A percentile compares a stretch with the other conserved stretches of the same genome.
phyloP scores from a whole-genome alignment of 2,113 vertebrate genomes.

The Taxidea taxus region DNA sequence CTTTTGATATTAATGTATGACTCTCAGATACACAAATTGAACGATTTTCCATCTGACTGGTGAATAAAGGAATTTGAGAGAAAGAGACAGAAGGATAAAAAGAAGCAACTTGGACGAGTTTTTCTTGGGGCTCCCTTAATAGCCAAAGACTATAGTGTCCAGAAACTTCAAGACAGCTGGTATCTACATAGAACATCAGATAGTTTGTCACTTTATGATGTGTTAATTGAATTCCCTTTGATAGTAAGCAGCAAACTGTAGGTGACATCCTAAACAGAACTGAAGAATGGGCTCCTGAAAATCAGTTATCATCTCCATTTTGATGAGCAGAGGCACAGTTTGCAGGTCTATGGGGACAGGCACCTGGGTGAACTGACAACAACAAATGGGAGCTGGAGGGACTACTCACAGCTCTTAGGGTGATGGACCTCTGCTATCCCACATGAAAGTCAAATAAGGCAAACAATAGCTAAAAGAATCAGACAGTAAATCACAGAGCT shows the following conservation, averaged over 20 bases:
- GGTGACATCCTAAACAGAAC: constrained; percentile 80
- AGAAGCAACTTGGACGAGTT: neutral
- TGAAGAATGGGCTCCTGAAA: constrained; percentile 86
- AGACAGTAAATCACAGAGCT: constrained; percentile 87
- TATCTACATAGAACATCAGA: constrained; percentile 85
- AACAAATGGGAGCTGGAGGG: constrained; percentile 87
- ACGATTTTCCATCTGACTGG: neutral
- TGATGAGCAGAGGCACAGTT: constrained; percentile 84
- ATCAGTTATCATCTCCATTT: constrained; percentile 89
- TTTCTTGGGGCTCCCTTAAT: neutral
- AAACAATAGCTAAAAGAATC: constrained; percentile 84
- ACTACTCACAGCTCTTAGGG: constrained; percentile 63
- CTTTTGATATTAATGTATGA: neutral
- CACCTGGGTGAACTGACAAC: constrained; percentile 86
- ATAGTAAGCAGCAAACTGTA: constrained; percentile 89
- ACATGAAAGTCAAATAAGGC: constrained; percentile 88
- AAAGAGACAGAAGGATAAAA: neutral
- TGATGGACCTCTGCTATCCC: constrained; percentile 84
- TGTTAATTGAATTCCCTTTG: constrained; percentile 97
- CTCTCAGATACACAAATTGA: neutral
- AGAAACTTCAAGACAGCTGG: constrained; percentile 84
- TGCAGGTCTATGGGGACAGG: constrained; percentile 72
- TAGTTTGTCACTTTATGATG: constrained; percentile 90
- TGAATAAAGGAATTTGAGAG: neutral
- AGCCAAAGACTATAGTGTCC: neutral